Conservation (phyloP, 2,888 invertebrate genomes). For the Drepana falcataria region DNA sequence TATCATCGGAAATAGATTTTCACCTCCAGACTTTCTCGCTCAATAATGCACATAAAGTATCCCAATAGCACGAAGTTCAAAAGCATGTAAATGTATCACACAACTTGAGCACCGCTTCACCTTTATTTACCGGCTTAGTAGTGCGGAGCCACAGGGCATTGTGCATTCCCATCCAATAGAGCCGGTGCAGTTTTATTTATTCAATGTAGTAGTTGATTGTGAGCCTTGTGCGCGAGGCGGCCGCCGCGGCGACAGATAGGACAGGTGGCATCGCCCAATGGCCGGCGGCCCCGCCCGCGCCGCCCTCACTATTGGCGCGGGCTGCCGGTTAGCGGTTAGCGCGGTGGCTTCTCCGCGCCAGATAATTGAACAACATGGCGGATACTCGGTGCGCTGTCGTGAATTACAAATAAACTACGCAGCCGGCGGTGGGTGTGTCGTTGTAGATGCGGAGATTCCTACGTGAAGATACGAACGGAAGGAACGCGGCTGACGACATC, state of each 20-base stretch:
- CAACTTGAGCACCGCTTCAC: too few relatives aligned
- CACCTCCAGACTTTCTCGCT: background rate
- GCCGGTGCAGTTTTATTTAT: background rate
- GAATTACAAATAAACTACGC: background rate
- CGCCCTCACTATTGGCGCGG: slow-evolving; percentile 17
- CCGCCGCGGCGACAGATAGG: background rate
- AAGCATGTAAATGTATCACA: too few relatives aligned
- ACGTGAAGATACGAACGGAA: background rate
- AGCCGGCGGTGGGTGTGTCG: background rate
- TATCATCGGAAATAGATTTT: background rate
- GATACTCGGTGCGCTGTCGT: background rate
- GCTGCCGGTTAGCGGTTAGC: slow-evolving; percentile 16
- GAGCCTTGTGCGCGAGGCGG: background rate
- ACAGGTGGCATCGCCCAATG: slow-evolving; percentile 19
- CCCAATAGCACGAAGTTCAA: too few relatives aligned
- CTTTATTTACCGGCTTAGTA: too few relatives aligned
- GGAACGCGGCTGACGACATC: slow-evolving; percentile 10
- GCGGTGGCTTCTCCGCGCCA: slow-evolving; percentile 15
- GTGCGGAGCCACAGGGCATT: too few relatives aligned
- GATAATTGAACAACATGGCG: slow-evolving; percentile 4
- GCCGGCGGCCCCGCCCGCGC: slow-evolving; percentile 10
- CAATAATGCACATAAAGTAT: background rate
- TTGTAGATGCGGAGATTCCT: too few relatives aligned
- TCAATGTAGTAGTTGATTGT: background rate
- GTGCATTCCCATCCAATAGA: too few relatives aligned